Conservation (phyloP, 2,797 vertebrate species). For the Pangasius krempfi region DNA sequence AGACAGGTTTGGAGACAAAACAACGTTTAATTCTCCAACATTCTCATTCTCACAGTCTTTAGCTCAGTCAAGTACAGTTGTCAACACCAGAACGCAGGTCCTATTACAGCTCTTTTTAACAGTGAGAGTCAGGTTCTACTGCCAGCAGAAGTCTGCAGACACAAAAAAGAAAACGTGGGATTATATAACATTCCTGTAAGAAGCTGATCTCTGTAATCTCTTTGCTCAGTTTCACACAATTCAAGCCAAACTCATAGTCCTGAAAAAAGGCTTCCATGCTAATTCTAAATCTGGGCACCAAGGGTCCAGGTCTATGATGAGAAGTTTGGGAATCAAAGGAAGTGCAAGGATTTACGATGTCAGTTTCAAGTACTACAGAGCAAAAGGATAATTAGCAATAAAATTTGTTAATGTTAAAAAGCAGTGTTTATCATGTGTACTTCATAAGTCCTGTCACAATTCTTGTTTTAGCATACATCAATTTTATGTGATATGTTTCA, state of each 20-base stretch:
- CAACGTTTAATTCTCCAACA: not conserved
- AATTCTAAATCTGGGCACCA: conserved; percentile 42
- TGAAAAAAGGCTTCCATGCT: conserved; percentile 39
- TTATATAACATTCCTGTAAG: not conserved
- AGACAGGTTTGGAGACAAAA: not conserved
- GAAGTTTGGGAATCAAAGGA: conserved; percentile 45
- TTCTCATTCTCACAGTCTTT: not conserved
- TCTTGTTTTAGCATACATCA: not conserved
- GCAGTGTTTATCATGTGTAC: not conserved
- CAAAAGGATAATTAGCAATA: not conserved
- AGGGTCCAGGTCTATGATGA: conserved; percentile 37
- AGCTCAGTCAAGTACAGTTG: not conserved
- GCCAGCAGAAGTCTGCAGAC: not conserved
- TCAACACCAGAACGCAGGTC: not conserved
- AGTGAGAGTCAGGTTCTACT: not conserved
- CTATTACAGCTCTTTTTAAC: not conserved
- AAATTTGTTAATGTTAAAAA: not conserved
- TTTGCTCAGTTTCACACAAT: conserved; percentile 88
- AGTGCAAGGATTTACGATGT: conserved; percentile 38
- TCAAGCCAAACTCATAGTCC: conserved; percentile 69
- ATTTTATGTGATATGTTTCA: not conserved
- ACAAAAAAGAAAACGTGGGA: not conserved
- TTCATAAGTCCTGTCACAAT: not conserved
- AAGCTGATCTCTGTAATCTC: conserved; percentile 74
- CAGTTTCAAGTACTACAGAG: not conserved